Base-by-base conservation (phyloP, 2,113 vertebrate genomes). In the Hippolais icterina region DNA sequence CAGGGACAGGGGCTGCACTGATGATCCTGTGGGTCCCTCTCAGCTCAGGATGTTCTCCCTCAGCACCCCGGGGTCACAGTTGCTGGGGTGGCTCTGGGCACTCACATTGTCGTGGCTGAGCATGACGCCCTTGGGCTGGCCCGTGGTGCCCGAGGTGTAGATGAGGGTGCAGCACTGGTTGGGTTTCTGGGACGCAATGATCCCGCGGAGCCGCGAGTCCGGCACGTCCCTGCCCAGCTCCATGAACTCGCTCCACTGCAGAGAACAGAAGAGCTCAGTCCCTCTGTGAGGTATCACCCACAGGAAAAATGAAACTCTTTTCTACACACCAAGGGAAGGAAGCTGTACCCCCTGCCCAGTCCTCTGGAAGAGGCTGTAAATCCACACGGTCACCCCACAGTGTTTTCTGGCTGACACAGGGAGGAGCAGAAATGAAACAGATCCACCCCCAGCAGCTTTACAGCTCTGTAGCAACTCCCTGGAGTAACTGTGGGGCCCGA, bases 91-190 rank as follows among this genome's bases (percentile, higher is more conserved):
- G 24, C 24, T 4, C 47, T 53, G 19, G 2, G 27, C 10, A 52
- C 99, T 98, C 57, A 99, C 99, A 0, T 99, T 99, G 97, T 99
- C 99, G 0, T 99, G 99, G 71, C 99, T 99, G 6, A 99, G 98
- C 99, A 99, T 99, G 31, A 99, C 99, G 9, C 98, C 99, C 94
- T 99, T 99, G 24, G 99, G 99, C 65, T 98, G 94, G 7, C 99
- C 99, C 0, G 97, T 98, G 69, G 99, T 99, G 44, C 99, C 99
- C 0, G 99, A 99, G 41, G 99, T 99, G 77, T 99, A 99, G 91
- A 99, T 99, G 63, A 99, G 95, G 0, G 98, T 98, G 25, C 99
- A 99, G 86, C 99, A 99, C 92, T 99, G 99, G 92, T 98, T 99
- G 15, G 99, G 98, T 93, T 98, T 99, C 98, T 99, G 99, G 10